Evolutionary conservation across 1,140 invertebrate species (phyloP), one percentile per base, ranked within the genome.

Genomic region (Tetragnatha versicolor): DNA sequence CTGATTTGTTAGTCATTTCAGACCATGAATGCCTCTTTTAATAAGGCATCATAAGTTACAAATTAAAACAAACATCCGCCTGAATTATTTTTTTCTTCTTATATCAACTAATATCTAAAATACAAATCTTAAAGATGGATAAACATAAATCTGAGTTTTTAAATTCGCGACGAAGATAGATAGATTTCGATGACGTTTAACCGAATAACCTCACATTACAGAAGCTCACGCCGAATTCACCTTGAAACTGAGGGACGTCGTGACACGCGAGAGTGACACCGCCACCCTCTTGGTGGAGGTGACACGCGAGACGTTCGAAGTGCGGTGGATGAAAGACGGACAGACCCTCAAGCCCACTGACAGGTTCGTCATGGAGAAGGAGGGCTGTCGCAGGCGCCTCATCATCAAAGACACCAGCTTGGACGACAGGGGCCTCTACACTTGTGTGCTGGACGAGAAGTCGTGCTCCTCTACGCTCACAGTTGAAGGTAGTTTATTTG

Each of bases 381-480:
- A 81, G 51, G 82, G 82, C 6, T 80, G 76, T n/a, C 49, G 80
- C 9, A 45, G 81, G 60, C 83, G 81, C 53, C 61, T 84, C 4
- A 81, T 84, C 35, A 83, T 84, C 17, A 78, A 81, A 45, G 79
- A 84, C 35, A 82, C 82, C 3, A 66, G 47, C 0, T 12, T 79
- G 17, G 81, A 81, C n/a, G 85, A 87, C 75, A 82, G 81, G 39
- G 87, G 86, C 29, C 78, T 81, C 25, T 89, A 88, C 82, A 85
- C 84, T 9, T 85, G 85, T 63, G 84, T 85, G 20, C 84, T 86
- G 27, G 84, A 82, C 47, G 82, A 81, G 25, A 81, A 83, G 58
- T 60, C 58, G 0, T 81, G 81, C 35, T 80, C 78, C 1, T 77
- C 82, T 37, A 82, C 68, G 9, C 53, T 83, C 5, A 82, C 79